Evolutionary conservation across 2,888 invertebrate species (phyloP).

Genomic region (Drosophila diplacantha): DNA sequence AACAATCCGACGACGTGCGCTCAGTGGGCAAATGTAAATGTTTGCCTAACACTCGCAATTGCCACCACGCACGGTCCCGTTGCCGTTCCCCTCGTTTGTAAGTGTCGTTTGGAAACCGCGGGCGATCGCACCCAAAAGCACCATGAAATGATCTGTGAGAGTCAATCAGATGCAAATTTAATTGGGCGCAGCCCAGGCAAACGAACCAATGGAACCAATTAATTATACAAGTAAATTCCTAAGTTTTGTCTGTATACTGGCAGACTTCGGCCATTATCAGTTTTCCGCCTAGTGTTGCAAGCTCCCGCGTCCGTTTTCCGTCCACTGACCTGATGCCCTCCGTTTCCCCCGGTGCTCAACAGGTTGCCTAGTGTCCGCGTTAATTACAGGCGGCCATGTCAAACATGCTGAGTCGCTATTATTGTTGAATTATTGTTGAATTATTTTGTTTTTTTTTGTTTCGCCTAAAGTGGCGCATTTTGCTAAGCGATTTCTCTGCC

Average conservation of each 20-base stretch:
- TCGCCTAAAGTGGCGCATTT: slow-evolving; percentile 64
- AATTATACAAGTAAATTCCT: slow-evolving; percentile 20
- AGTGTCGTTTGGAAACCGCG: slow-evolving; percentile 17
- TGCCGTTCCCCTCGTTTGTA: slow-evolving; percentile 9
- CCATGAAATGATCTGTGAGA: slow-evolving; percentile 10
- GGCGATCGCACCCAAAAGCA: slow-evolving; percentile 13
- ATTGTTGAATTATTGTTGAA: slow-evolving; percentile 24
- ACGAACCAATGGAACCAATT: slow-evolving; percentile 21
- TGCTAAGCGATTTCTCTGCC: slow-evolving; percentile 35
- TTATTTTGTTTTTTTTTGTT: slow-evolving; percentile 16
- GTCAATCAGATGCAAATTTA: slow-evolving; percentile 31
- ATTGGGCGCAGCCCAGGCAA: slow-evolving; percentile 15
- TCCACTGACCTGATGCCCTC: slow-evolving; percentile 14
- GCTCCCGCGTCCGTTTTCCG: slow-evolving; percentile 12
- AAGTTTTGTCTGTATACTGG: neutral
- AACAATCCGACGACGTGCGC: slow-evolving; percentile 22
- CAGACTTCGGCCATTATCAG: slow-evolving; percentile 20
- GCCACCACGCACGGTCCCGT: slow-evolving; percentile 11
- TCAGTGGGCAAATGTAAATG: slow-evolving; percentile 9
- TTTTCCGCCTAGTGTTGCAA: slow-evolving; percentile 23
- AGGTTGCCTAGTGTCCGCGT: slow-evolving; percentile 25
- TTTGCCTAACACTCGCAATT: slow-evolving; percentile 22
- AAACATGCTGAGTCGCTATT: slow-evolving; percentile 28
- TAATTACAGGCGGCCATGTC: slow-evolving; percentile 48
- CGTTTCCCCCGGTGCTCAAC: slow-evolving; percentile 14